Evolutionary conservation across 2,797 vertebrate genomes (phyloP), one percentile per base, ranked within the genome.

Genomic region (Fistularia commersonii): DNA sequence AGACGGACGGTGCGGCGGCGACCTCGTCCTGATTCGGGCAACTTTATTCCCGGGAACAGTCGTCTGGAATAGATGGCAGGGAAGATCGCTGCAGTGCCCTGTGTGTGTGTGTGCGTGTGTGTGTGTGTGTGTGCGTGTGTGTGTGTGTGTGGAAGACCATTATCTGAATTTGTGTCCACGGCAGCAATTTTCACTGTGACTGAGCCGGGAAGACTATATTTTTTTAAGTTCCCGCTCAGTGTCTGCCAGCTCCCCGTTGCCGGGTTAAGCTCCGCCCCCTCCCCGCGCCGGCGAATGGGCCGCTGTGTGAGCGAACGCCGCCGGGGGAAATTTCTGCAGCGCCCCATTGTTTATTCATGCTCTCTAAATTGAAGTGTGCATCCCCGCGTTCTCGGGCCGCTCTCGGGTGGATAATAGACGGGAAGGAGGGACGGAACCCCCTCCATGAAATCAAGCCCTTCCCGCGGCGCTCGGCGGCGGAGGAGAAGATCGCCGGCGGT

Each of bases 311-410:
- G 71, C 13, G 62, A 66, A 48, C 12, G 53, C 72, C 60, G 66
- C 74, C 85, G 59, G 70, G 83, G 86, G 84, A 86, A 87, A 88
- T 88, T 79, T 86, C 74, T 79, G 44, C 64, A 61, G 77, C 81
- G 80, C 72, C 71, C 83, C 70, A 83, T 89, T 89, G 87, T 89
- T 90, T 88, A 87, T 89, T 90, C 84, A 84, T 88, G 83, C 81
- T 80, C 72, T 80, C 82, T 88, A 86, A 90, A 91, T 87, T 88
- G 82, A 86, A 88, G 80, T 87, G 80, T 83, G 81, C 76, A 77
- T 87, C 74, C 80, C 78, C 64, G 77, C 76, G 75, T 82, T 85
- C 79, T 87, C 76, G 48, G 39, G 59, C 59, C 32, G 49, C 55
- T 81, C 76, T 76, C 78, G 47, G 38, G 79, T 66, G 79, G 54